phyloP scores from a whole-genome alignment of 2,797 vertebrate species.

The Eulemur mongoz region DNA sequence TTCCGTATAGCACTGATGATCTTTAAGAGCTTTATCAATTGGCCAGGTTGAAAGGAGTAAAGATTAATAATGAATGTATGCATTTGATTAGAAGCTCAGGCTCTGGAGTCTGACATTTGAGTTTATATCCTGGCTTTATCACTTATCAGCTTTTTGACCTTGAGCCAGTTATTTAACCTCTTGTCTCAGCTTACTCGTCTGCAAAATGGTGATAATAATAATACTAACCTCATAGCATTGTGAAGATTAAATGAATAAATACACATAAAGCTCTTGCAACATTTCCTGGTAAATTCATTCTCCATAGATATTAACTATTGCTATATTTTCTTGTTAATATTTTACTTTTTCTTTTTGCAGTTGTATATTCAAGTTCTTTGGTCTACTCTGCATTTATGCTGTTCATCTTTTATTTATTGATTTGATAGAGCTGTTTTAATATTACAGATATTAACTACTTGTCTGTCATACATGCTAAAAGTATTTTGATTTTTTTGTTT shows the following conservation, averaged over 20 bases:
- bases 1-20: neutral
- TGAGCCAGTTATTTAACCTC: neutral
- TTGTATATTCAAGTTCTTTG: neutral
- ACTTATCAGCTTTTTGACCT: neutral
- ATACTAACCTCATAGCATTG: neutral
- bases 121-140: neutral
- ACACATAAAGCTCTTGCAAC: neutral
- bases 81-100: neutral
- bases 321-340: neutral
- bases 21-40: neutral
- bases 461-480: neutral
- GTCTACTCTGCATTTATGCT: neutral
- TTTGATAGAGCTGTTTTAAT: neutral
- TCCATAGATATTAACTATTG: neutral
- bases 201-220: neutral
- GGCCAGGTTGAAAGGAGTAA: neutral
- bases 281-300: conserved; percentile 6
- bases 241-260: neutral
- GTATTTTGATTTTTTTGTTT: neutral
- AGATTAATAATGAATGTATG: neutral
- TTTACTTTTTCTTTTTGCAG: neutral
- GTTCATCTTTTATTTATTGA: conserved; percentile 3
- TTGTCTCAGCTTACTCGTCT: neutral
- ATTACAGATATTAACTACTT: neutral
- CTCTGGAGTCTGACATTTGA: neutral